Conservation (phyloP, 37 sponge, comb jelly and placozoan genomes). For the Halichondria panicea region DNA sequence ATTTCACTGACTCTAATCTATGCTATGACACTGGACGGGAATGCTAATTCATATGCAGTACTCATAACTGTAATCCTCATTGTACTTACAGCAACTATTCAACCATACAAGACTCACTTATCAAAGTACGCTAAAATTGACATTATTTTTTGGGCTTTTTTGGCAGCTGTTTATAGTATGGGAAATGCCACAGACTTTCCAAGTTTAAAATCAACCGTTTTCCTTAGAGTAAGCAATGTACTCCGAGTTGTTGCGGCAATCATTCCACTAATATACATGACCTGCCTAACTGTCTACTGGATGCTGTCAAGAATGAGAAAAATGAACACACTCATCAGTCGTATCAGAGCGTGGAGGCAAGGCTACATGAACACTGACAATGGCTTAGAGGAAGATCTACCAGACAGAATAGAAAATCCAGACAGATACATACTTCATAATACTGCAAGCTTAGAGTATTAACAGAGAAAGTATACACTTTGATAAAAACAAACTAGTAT, state of each 20-base stretch:
- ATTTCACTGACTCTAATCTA: slow-evolving; percentile 21
- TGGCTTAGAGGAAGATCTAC: not conserved
- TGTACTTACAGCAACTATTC: not conserved
- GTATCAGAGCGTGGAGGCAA: not conserved
- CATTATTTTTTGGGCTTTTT: not conserved
- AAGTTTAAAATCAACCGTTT: too few species aligned
- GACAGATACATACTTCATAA: too few species aligned
- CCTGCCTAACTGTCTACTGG: not conserved
- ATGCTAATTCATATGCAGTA: not conserved
- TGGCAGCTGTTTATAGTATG: not conserved
- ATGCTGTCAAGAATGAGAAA: not conserved
- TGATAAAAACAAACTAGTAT: too few species aligned
- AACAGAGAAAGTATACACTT: too few species aligned
- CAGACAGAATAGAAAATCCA: not conserved
- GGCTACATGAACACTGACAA: not conserved
- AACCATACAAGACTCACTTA: slow-evolving; percentile 8
- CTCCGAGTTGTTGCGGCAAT: not conserved
- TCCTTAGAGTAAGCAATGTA: not conserved
- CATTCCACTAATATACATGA: slow-evolving; percentile 3
- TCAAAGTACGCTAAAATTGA: not conserved
- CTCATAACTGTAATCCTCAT: not conserved
- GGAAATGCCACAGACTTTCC: not conserved
- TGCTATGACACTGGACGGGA: not conserved
- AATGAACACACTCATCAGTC: not conserved
- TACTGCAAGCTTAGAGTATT: too few species aligned